Evolutionary conservation across 2,888 invertebrate species (phyloP).

Genomic region (Troilus luridus): DNA sequence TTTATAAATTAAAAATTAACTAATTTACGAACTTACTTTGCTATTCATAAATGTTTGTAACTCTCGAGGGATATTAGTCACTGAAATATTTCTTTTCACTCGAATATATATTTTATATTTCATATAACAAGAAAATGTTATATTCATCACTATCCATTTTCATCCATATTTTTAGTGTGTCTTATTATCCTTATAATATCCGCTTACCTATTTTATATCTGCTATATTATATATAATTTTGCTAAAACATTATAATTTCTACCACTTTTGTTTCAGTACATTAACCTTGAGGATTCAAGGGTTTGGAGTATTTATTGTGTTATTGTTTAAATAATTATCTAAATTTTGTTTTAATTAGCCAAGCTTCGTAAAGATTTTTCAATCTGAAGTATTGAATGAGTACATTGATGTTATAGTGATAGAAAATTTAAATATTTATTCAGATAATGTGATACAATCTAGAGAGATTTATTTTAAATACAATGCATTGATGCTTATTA

Average conservation of each 20-base stretch:
- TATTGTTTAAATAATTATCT: background rate
- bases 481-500: background rate
- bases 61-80: too few relatives aligned
- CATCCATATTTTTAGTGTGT: background rate
- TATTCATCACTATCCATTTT: background rate
- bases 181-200: background rate
- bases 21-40: too few relatives aligned
- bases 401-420: background rate
- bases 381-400: background rate
- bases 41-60: too few relatives aligned
- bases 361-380: background rate
- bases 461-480: background rate
- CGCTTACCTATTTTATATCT: background rate
- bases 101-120: too few relatives aligned
- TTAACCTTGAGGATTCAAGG: background rate
- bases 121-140: too few relatives aligned
- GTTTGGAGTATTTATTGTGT: background rate
- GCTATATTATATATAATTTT: background rate
- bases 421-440: background rate
- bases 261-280: background rate
- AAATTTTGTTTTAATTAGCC: background rate
- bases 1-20: background rate
- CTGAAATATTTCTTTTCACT: too few relatives aligned
- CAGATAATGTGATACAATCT: background rate
- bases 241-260: background rate